Evolutionary conservation across 2,797 vertebrate genomes (phyloP), one percentile per base, ranked within the genome.

Genomic region (Rhyacichthys aspro): DNA sequence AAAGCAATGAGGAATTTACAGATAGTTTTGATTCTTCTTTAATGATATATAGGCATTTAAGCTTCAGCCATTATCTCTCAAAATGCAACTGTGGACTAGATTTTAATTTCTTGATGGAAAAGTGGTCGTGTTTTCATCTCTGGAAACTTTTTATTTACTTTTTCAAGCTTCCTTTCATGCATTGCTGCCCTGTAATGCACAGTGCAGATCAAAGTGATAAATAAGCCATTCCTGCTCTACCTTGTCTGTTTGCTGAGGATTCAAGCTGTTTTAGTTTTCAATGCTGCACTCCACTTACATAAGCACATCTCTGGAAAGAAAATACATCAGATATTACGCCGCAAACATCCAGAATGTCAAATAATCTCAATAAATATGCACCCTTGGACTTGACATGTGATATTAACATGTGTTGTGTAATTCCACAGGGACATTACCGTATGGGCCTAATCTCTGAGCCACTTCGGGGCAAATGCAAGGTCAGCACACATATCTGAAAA

Each of bases 241-340:
- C 48, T 55, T 66, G 49, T 59, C 58, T 76, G 72, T 82, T 86
- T 83, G 50, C 76, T 74, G 43, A 67, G 71, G 74, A 84, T 70
- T 56, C 73, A 78, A 56, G 47, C 8, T 56, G 76, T 76, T 81
- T 85, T 71, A 67, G 49, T 68, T 86, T 83, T 86, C 75, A 83
- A 52, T 34, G 7, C 17, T 38, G 52, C 69, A 32, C 53, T 45
- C 17, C 38, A 42, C 67, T 86, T 83, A 86, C 63, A 57, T 68
- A 90, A 88, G 65, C 52, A 38, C 46, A 52, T 61, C 53, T 43
- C 47, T 66, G 48, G 7, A 8, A 7, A 50, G 59, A 74, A 74
- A 64, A 79, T 43, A 68, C 38, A 72, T 72, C 47, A 85, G 42
- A 79, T 59, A 79, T 49, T 67, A 42, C 62, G 57, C 38, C 74